Conservation (phyloP, 2,888 invertebrate genomes). For the Spilarctia lutea region DNA sequence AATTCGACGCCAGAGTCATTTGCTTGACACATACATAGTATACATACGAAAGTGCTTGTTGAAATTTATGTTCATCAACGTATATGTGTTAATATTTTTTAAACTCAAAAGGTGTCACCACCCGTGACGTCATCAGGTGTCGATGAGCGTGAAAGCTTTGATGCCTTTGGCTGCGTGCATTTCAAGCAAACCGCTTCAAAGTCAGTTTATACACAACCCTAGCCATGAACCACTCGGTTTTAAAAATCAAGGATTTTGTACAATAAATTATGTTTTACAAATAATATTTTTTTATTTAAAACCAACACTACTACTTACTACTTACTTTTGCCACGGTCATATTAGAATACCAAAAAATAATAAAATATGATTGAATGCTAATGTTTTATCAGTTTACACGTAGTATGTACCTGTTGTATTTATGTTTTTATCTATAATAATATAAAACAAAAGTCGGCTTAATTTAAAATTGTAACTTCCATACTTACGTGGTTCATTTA, state of each 20-base stretch:
- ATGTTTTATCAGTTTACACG: not conserved
- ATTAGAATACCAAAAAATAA: too few species aligned
- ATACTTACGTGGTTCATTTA: too few species aligned
- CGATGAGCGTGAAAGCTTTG: constrained; percentile 80
- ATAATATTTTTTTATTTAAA: constrained; percentile 19
- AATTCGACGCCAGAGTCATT: not conserved
- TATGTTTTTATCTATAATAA: too few species aligned
- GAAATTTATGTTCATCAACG: constrained; percentile 46
- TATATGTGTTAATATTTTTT: constrained; percentile 44
- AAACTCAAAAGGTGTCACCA: constrained; percentile 37
- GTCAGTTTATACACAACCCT: constrained; percentile 67
- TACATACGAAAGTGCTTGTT: constrained; percentile 22
- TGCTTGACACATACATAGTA: not conserved
- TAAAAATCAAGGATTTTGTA: constrained; percentile 37
- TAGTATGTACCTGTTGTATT: not conserved
- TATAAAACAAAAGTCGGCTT: too few species aligned
- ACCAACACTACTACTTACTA: too few species aligned
- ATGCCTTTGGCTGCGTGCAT: constrained; percentile 77
- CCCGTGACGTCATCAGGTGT: constrained; percentile 71
- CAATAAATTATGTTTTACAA: constrained; percentile 29
- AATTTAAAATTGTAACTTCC: too few species aligned
- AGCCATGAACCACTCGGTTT: constrained; percentile 42
- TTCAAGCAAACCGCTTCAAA: constrained; percentile 75
- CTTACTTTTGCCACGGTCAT: too few species aligned
- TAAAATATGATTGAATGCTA: not conserved